Evolutionary conservation across 2,113 vertebrate species (phyloP).

Genomic region (Bombycilla garrulus): DNA sequence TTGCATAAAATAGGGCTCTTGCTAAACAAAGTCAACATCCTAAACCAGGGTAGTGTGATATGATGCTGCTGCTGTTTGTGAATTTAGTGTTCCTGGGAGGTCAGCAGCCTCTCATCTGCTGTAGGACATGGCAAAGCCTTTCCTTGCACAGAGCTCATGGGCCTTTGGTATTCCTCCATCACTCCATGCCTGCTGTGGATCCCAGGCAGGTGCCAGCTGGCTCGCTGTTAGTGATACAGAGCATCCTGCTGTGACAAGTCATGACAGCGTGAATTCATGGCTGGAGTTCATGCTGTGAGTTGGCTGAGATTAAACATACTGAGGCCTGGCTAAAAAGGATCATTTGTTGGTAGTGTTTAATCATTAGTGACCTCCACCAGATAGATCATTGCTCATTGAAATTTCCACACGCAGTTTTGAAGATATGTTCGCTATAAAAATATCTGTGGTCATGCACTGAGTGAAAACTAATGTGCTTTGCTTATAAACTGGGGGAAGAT

Average conservation of each 20-base stretch:
- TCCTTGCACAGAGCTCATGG: accelerated
- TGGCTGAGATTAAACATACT: background rate
- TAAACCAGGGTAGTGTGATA: accelerated
- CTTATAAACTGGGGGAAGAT: background rate
- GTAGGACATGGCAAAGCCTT: accelerated
- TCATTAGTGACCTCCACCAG: background rate
- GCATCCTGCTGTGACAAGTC: background rate
- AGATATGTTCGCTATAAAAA: background rate
- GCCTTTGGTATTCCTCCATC: background rate
- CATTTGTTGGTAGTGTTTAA: background rate
- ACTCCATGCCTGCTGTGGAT: background rate
- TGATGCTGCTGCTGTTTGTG: background rate
- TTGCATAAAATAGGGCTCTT: background rate
- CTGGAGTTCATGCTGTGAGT: background rate
- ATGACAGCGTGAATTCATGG: background rate
- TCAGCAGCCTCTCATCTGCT: background rate
- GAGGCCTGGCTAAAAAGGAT: background rate
- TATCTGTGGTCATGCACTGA: background rate
- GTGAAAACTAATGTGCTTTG: background rate
- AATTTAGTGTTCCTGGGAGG: background rate
- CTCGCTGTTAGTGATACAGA: background rate
- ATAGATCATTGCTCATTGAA: background rate
- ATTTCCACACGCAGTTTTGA: background rate
- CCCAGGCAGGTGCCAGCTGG: background rate
- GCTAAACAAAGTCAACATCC: accelerated